Evolutionary conservation across 2,888 invertebrate species (phyloP).

Genomic region (Automeris io): DNA sequence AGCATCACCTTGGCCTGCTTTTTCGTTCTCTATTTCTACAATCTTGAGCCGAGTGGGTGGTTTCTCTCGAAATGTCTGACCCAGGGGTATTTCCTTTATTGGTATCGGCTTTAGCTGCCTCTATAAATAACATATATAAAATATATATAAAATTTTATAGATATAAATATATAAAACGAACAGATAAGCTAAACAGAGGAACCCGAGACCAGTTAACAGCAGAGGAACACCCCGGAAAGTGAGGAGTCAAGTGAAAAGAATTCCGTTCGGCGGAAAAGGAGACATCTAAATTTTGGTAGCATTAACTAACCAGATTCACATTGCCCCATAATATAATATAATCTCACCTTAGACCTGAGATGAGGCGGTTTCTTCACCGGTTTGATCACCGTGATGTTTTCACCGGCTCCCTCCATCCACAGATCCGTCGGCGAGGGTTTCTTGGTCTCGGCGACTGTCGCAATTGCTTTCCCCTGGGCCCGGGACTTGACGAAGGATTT

Average conservation of each 20-base stretch:
- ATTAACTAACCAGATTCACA: too few species aligned
- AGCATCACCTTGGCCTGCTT: too few species aligned
- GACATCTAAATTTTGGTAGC: too few species aligned
- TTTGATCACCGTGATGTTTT: constrained; percentile 54
- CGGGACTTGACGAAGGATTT: constrained; percentile 19
- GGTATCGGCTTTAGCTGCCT: constrained; percentile 74
- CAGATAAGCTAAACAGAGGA: too few species aligned
- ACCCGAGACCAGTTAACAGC: too few species aligned
- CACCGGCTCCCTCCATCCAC: constrained; percentile 60
- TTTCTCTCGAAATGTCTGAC: constrained; percentile 32
- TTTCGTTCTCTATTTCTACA: constrained; percentile 36
- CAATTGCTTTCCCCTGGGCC: neutral
- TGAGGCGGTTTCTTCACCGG: constrained; percentile 80
- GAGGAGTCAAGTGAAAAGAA: too few species aligned
- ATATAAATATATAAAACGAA: too few species aligned
- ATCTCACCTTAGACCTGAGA: constrained; percentile 81
- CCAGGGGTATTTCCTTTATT: constrained; percentile 63
- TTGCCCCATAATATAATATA: too few species aligned
- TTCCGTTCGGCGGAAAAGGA: too few species aligned
- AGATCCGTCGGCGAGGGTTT: constrained; percentile 26
- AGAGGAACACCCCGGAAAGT: too few species aligned
- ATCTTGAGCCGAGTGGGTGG: constrained; percentile 45
- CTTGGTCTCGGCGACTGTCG: constrained; percentile 20
- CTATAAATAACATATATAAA: too few species aligned
- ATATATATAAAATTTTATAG: too few species aligned